Evolutionary conservation across 2,888 invertebrate genomes (phyloP).

Genomic region (Caenorhabditis doughertyi): DNA sequence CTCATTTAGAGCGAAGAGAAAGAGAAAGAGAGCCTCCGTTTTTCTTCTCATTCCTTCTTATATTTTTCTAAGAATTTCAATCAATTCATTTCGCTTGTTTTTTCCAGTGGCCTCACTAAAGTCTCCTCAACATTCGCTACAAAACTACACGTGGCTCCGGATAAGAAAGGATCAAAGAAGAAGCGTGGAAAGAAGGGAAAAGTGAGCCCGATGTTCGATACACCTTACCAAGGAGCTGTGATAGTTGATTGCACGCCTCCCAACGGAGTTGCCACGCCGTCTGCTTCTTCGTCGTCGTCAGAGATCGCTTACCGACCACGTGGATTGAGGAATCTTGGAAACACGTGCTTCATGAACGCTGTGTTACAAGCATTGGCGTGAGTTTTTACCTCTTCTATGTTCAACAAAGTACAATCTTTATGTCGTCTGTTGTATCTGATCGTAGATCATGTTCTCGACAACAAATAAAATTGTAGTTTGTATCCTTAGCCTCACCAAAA

Average conservation of each 20-base stretch:
- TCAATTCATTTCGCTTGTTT: not conserved
- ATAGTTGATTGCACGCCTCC: conserved; percentile 34
- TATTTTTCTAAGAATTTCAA: not conserved
- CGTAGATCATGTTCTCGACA: no score
- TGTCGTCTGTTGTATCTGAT: not conserved
- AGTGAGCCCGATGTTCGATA: conserved; percentile 58
- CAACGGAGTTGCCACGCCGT: conserved; percentile 7
- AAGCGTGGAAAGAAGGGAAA: conserved; percentile 53
- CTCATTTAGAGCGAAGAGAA: no score
- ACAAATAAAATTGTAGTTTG: no score
- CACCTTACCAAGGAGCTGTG: conserved; percentile 28
- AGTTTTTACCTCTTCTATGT: conserved; percentile 6
- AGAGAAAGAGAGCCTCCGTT: not conserved
- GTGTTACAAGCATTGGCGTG: conserved; percentile 89
- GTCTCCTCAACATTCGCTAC: conserved; percentile 4
- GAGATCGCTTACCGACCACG: conserved; percentile 30
- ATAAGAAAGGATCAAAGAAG: conserved; percentile 36
- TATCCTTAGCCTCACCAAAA: not conserved
- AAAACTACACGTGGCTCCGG: not conserved
- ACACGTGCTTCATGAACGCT: conserved; percentile 92
- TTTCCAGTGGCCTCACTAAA: conserved; percentile 19
- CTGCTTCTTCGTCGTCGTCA: conserved; percentile 3
- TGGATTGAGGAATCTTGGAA: conserved; percentile 90
- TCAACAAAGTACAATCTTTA: no score
- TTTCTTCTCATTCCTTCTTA: not conserved